Evolutionary conservation across 2,888 invertebrate species (phyloP).

Genomic region (Scaptomyza cyrtandrae): DNA sequence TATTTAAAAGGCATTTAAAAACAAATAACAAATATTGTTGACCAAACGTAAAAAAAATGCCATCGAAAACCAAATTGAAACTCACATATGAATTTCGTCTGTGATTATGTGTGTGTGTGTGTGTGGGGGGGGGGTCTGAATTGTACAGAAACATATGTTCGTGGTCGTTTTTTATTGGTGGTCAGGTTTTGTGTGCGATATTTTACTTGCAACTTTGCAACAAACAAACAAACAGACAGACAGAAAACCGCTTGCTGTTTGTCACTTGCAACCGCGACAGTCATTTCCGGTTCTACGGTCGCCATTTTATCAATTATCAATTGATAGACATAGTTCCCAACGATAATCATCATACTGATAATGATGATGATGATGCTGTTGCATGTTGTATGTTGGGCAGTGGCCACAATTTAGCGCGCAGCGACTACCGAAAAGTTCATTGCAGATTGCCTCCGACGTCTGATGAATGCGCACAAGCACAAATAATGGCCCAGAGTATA

Average conservation of each 20-base stretch:
- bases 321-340: slow-evolving; percentile 55
- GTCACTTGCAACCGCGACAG: slow-evolving; percentile 76
- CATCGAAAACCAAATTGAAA: no score
- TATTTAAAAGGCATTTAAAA: no score
- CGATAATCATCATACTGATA: slow-evolving; percentile 4
- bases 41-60: no score
- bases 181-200: slow-evolving; percentile 50
- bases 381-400: slow-evolving; percentile 18
- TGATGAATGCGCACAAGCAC: slow-evolving; percentile 54
- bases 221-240: no score
- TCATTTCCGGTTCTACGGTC: slow-evolving; percentile 64
- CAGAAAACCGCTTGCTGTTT: slow-evolving; percentile 67
- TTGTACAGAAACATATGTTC: slow-evolving; percentile 78
- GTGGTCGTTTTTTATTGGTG: slow-evolving; percentile 78
- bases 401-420: slow-evolving; percentile 57
- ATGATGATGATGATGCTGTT: not conserved
- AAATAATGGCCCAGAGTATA: slow-evolving; percentile 66
- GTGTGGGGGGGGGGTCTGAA: not conserved
- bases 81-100: not conserved
- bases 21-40: no score
- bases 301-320: slow-evolving; percentile 62
- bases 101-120: not conserved
- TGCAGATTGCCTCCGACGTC: slow-evolving; percentile 41
- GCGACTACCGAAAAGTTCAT: slow-evolving; percentile 70
- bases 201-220: not conserved